Conservation (phyloP, 2,797 vertebrate genomes). For the Notamacropus eugenii region DNA sequence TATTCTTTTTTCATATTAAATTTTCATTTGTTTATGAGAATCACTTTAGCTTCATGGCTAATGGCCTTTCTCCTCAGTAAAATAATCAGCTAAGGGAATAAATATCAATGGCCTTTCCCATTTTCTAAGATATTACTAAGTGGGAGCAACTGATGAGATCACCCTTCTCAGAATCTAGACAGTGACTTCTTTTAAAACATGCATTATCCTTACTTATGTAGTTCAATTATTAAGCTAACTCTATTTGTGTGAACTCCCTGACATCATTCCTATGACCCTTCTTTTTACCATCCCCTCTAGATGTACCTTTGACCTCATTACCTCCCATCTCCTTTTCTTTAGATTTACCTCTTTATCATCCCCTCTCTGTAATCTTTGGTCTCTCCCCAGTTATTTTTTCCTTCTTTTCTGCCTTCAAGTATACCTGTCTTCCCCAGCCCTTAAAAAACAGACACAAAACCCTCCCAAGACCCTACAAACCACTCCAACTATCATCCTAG, state of each 20-base stretch:
- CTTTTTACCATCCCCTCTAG: background rate
- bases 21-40: slow-evolving; percentile 2
- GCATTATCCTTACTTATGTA: background rate
- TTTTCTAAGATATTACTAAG: background rate
- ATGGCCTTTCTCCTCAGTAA: background rate
- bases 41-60: background rate
- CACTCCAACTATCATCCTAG: background rate
- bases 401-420: background rate
- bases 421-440: background rate
- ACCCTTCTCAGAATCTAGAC: background rate
- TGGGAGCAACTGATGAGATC: background rate
- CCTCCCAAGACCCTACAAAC: background rate
- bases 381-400: background rate
- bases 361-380: background rate
- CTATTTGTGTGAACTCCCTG: background rate
- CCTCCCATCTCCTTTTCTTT: background rate
- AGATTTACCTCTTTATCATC: background rate
- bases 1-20: background rate
- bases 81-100: background rate
- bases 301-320: background rate
- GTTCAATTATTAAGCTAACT: background rate
- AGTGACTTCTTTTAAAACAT: background rate
- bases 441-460: background rate
- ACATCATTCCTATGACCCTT: background rate
- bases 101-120: background rate